A percentile compares a stretch with the other conserved stretches of the same genome.
Conservation (phyloP, 2,888 invertebrate genomes). For the Alloplasta piceator region DNA sequence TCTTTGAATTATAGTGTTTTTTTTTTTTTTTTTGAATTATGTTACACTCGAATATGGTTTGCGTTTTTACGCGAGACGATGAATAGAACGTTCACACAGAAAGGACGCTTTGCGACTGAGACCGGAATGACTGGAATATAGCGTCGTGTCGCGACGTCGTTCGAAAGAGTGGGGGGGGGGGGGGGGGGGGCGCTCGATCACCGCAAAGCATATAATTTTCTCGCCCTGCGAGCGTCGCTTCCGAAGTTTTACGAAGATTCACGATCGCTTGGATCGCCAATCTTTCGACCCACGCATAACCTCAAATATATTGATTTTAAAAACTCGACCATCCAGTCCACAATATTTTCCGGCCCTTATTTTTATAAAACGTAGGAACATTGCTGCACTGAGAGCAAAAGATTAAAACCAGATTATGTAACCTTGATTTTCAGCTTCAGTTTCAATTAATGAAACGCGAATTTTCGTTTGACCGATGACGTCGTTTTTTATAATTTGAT, state of each 20-base stretch:
- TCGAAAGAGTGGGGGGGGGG: neutral
- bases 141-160: constrained; percentile 5
- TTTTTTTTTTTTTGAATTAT: constrained; percentile 8
- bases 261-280: constrained; percentile 5
- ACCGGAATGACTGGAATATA: neutral
- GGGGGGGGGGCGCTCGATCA: constrained; percentile 30
- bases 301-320: no score
- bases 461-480: no score
- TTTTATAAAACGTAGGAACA: no score
- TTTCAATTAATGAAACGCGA: no score
- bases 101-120: constrained; percentile 32
- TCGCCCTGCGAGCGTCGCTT: neutral
- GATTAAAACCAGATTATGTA: no score
- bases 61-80: neutral
- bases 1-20: constrained; percentile 27
- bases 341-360: no score
- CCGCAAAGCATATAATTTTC: constrained; percentile 26
- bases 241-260: constrained; percentile 41
- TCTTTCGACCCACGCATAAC: no score
- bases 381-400: no score
- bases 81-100: constrained; percentile 2
- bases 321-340: no score
- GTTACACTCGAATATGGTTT: neutral
- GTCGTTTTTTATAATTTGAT: no score
- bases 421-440: no score